Evolutionary conservation across 2,888 invertebrate genomes (phyloP).

Genomic region (Lordiphosa fenestrarum): DNA sequence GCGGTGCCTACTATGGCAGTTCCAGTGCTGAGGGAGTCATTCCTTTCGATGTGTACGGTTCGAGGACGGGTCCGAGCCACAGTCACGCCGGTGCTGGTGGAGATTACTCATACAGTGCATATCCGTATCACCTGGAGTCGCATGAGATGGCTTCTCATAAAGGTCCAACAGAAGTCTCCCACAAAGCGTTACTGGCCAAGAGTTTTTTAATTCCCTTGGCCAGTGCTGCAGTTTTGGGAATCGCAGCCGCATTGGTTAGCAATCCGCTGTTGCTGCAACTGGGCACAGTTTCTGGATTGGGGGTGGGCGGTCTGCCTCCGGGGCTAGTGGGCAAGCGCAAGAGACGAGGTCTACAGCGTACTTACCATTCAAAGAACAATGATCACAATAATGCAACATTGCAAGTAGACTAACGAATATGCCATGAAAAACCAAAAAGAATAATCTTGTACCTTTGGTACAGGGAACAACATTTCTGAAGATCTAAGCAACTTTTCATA

Average conservation of each 20-base stretch:
- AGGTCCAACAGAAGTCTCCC: constrained; percentile 61
- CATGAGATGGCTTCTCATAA: constrained; percentile 69
- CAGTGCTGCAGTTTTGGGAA: constrained; percentile 89
- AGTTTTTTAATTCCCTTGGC: constrained; percentile 87
- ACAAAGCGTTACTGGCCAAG: constrained; percentile 80
- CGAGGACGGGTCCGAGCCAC: constrained; percentile 39
- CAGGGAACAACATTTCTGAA: no score
- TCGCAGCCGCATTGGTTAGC: constrained; percentile 88
- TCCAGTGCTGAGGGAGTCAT: constrained; percentile 61
- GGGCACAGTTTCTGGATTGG: constrained; percentile 85
- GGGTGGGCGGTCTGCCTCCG: constrained; percentile 80
- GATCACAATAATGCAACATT: neutral
- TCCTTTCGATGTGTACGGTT: constrained; percentile 76
- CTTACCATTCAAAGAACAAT: neutral
- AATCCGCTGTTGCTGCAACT: constrained; percentile 90
- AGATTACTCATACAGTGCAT: constrained; percentile 61
- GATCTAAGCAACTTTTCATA: no score
- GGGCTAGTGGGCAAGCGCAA: constrained; percentile 71
- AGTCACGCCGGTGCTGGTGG: constrained; percentile 60
- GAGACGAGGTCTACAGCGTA: constrained; percentile 43
- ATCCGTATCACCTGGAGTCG: constrained; percentile 43
- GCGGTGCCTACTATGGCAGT: constrained; percentile 58
- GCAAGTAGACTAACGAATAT: neutral
- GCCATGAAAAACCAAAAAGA: neutral
- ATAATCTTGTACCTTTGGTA: no score